Percentiles rank a stretch among this genome's conserved stretches.
phyloP scores from a whole-genome alignment of 92 coral and sea anemone species.

The Metridium senile region DNA sequence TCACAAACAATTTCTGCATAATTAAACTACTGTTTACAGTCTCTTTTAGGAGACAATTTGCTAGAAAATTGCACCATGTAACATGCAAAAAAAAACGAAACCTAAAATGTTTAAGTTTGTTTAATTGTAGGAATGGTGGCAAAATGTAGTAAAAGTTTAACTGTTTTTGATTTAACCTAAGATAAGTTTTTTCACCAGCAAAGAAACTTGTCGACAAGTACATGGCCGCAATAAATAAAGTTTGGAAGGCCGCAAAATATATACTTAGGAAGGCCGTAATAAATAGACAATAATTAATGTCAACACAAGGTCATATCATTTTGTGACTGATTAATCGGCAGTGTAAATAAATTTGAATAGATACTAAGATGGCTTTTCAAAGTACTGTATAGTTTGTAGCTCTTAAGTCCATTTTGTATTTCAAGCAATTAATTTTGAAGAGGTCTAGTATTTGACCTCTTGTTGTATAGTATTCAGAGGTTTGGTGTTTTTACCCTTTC shows the following conservation, averaged over 20 bases:
- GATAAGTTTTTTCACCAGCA: slow-evolving; percentile 39
- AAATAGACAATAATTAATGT: too few relatives aligned
- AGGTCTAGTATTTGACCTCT: not conserved
- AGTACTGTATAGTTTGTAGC: not conserved
- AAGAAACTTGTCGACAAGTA: slow-evolving; percentile 33
- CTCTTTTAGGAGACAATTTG: not conserved
- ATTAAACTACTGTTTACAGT: not conserved
- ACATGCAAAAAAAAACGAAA: not conserved
- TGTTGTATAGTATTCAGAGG: slow-evolving; percentile 6
- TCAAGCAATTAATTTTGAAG: not conserved
- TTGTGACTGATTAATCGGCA: not conserved
- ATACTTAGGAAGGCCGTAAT: too few relatives aligned
- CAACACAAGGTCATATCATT: too few relatives aligned
- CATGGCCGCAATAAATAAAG: not conserved
- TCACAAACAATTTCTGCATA: not conserved
- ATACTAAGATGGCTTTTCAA: not conserved
- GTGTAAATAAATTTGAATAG: not conserved
- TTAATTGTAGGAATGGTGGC: slow-evolving; percentile 1
- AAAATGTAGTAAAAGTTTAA: not conserved
- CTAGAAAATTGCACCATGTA: slow-evolving; percentile 4
- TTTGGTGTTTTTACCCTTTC: slow-evolving; percentile 24
- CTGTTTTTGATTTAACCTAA: slow-evolving; percentile 14
- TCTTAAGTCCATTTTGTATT: not conserved
- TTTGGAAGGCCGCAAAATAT: not conserved
- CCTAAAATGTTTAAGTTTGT: not conserved